Evolutionary conservation across 2,888 invertebrate genomes (phyloP).

Genomic region (Elegia similella): DNA sequence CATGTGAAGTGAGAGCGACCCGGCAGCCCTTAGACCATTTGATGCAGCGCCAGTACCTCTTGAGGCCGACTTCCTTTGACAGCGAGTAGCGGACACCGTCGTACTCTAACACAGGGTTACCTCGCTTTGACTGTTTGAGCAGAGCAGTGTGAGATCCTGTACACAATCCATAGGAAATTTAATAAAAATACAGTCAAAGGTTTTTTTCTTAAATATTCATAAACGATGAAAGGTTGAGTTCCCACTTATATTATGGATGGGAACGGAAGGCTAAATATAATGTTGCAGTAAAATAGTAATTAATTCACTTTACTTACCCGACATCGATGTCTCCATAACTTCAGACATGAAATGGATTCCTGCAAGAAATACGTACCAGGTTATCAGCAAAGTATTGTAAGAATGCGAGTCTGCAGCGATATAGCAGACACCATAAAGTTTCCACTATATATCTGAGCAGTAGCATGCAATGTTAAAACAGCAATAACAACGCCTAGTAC

Average conservation of each 20-base stretch:
- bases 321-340: not conserved
- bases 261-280: too few species aligned
- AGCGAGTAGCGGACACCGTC: conserved; percentile 41
- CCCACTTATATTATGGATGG: too few species aligned
- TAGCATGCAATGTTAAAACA: too few species aligned
- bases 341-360: conserved; percentile 4
- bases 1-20: conserved; percentile 29
- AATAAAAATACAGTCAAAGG: not conserved
- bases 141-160: not conserved
- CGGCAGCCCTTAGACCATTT: conserved; percentile 28
- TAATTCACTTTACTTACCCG: not conserved
- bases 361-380: not conserved
- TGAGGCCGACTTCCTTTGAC: conserved; percentile 33
- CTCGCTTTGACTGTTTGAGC: conserved; percentile 36
- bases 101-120: conserved; percentile 41
- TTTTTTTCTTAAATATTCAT: not conserved
- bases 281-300: not conserved
- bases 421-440: too few species aligned
- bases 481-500: too few species aligned
- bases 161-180: too few species aligned
- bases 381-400: too few species aligned
- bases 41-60: conserved; percentile 29
- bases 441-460: too few species aligned
- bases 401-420: too few species aligned
- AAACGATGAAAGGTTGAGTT: too few species aligned